Conservation (phyloP, 2,888 invertebrate genomes). For the Phalera bucephala region DNA sequence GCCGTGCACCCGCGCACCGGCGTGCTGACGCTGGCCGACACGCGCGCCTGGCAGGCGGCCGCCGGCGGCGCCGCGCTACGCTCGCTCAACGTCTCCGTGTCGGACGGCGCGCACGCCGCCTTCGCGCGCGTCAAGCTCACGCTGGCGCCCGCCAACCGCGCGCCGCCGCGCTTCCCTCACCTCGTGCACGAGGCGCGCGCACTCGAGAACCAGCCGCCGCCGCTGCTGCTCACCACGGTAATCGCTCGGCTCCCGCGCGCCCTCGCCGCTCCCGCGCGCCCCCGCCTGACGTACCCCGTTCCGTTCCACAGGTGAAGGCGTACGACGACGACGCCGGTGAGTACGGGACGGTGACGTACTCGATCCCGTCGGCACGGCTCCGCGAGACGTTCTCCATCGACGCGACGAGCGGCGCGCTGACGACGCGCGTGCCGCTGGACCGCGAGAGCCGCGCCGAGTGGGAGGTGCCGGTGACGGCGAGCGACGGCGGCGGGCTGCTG, state of each 20-base stretch:
- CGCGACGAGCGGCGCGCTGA: conserved; percentile 87
- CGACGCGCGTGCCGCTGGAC: conserved; percentile 87
- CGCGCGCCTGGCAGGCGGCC: conserved; percentile 80
- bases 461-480: conserved; percentile 89
- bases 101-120: conserved; percentile 97
- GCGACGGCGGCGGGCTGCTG: conserved; percentile 91
- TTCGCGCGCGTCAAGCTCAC: conserved; percentile 92
- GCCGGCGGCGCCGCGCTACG: conserved; percentile 83
- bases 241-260: no score
- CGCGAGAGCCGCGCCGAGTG: conserved; percentile 85
- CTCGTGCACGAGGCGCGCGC: conserved; percentile 90
- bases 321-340: conserved; percentile 92
- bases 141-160: conserved; percentile 89
- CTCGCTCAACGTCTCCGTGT: conserved; percentile 94
- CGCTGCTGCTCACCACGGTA: conserved; percentile 88
- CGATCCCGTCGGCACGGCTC: conserved; percentile 89
- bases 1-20: conserved; percentile 54
- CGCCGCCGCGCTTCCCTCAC: conserved; percentile 91
- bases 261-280: no score
- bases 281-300: no score
- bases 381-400: conserved; percentile 89
- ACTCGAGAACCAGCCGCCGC: conserved; percentile 90
- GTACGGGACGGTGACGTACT: conserved; percentile 88
- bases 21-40: conserved; percentile 51
- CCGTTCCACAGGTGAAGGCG: conserved; percentile 85